A percentile compares a stretch with the other conserved stretches of the same genome.
Evolutionary conservation across 1,140 invertebrate genomes (phyloP).

Genomic region (Diploscapter pachys): DNA sequence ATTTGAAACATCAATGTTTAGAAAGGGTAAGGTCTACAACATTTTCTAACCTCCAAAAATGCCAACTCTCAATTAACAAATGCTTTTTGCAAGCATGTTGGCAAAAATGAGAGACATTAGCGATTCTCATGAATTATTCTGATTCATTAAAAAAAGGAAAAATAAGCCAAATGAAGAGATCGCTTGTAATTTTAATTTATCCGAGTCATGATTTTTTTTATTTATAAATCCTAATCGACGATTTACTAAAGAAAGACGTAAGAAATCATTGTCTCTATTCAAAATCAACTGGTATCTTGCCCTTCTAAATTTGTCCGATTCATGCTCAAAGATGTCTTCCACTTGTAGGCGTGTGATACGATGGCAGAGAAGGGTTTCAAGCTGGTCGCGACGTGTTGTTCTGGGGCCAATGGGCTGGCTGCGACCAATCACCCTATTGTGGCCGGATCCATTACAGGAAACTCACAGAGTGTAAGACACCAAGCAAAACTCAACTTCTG

Average conservation of each 20-base stretch:
- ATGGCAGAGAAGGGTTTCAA: conserved; percentile 58
- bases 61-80: too few species aligned
- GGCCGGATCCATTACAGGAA: conserved; percentile 12
- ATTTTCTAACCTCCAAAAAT: not conserved
- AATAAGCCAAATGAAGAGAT: not conserved
- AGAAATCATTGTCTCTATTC: too few species aligned
- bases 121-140: not conserved
- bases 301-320: too few species aligned
- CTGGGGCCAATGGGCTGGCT: conserved; percentile 55
- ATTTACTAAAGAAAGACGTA: too few species aligned
- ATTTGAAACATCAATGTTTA: conserved; percentile 93
- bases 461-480: conserved; percentile 3
- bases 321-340: too few species aligned
- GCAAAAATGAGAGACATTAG: not conserved
- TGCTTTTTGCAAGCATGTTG: not conserved
- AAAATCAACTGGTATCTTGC: too few species aligned
- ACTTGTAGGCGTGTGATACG: conserved; percentile 54
- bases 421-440: conserved; percentile 35
- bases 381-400: conserved; percentile 55
- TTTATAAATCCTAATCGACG: not conserved
- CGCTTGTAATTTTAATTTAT: not conserved
- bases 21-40: conserved; percentile 71
- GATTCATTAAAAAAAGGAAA: not conserved
- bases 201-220: conserved; percentile 9
- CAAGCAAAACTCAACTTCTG: too few species aligned